Base-by-base conservation (phyloP, 2,888 invertebrate genomes). In the Temnothorax unifasciatus region DNA sequence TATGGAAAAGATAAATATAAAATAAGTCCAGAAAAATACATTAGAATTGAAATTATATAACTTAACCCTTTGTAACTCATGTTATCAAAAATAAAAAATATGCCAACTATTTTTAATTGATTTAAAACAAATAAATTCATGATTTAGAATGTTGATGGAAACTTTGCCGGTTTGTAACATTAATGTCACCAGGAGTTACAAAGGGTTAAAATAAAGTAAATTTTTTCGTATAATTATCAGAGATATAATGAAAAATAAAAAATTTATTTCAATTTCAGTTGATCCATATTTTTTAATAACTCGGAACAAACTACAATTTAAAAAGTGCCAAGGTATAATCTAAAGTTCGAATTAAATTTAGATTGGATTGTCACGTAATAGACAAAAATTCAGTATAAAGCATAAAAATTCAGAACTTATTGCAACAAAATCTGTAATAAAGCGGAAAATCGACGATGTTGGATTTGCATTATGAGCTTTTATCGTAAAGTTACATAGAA, bases 41-140 rank as follows among this genome's bases (percentile, higher is more conserved):
- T 61, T 38, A 21, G 1, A 57, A 41, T 29, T 25, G 6, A 59
- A 74, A 61, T n/a, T 74, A n/a, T 47, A n/a, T 44, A 29, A 74
- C n/a, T n/a, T n/a, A n/a, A n/a, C n/a, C n/a, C n/a, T n/a, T n/a
- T n/a, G n/a, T n/a, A n/a, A n/a, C n/a, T n/a, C n/a, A n/a, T n/a
- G n/a, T n/a, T n/a, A n/a, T n/a, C n/a, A n/a, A n/a, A n/a, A n/a
- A n/a, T n/a, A n/a, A n/a, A n/a, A n/a, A n/a, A n/a, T n/a, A n/a
- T n/a, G n/a, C n/a, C n/a, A n/a, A n/a, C n/a, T n/a, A n/a, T n/a
- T n/a, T n/a, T n/a, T n/a, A n/a, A n/a, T n/a, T n/a, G n/a, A n/a
- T n/a, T n/a, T n/a, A n/a, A n/a, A n/a, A n/a, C n/a, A n/a, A n/a
- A n/a, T n/a, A n/a, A n/a, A n/a, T n/a, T n/a, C n/a, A n/a, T n/a